These are phyloP conservation scores for Meiosimyza decipiens DNA, from an alignment of 2,888 invertebrate species.

Conservation along the genomic window DNA sequence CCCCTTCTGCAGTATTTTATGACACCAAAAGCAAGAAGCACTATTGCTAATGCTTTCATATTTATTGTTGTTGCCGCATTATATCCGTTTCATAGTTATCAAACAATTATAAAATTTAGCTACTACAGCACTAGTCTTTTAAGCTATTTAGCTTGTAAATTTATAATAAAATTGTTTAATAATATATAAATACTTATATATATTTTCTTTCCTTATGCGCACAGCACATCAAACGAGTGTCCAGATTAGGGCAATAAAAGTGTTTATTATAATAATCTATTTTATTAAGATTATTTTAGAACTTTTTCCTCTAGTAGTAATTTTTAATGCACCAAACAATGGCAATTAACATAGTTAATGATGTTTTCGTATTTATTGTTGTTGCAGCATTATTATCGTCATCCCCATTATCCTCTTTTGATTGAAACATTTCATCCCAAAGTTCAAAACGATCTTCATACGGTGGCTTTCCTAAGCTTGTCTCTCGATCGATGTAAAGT, in stretches of 20 bases:
- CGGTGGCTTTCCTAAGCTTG: slow-evolving; percentile 43
- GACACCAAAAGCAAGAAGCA: not conserved
- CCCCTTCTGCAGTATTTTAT: not conserved
- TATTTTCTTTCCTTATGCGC: no score
- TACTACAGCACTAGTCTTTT: no score
- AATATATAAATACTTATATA: no score
- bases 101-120: no score
- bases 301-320: not conserved
- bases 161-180: no score
- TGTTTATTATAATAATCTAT: not conserved
- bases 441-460: slow-evolving; percentile 47
- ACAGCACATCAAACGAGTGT: no score
- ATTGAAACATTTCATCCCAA: slow-evolving; percentile 49
- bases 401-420: not conserved
- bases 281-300: not conserved
- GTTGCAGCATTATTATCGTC: not conserved
- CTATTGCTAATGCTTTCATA: not conserved
- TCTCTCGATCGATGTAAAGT: slow-evolving; percentile 48
- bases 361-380: not conserved
- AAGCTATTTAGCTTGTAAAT: no score
- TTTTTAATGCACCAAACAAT: not conserved
- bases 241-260: not conserved
- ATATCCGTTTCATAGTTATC: slow-evolving; percentile 11
- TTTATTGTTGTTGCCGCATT: not conserved
- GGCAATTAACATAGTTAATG: no score